These are phyloP conservation scores for Lampris megalopsis DNA, from an alignment of 2,113 vertebrate genomes.

Conservation along the genomic window DNA sequence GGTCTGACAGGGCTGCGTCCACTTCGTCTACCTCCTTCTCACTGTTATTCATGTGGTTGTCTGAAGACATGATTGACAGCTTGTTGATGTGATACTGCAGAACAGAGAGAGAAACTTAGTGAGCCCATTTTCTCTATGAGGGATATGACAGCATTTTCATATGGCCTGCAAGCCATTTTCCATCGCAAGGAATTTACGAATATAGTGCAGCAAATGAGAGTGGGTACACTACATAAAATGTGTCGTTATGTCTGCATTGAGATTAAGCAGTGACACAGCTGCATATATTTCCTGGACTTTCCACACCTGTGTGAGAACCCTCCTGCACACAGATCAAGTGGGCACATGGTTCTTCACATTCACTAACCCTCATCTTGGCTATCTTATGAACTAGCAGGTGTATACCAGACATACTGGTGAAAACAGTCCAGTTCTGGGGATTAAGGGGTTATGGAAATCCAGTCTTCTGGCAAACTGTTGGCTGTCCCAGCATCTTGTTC, in stretches of 20 bases:
- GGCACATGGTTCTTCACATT: no score
- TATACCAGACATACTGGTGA: background rate
- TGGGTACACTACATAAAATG: no score
- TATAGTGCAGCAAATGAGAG: no score
- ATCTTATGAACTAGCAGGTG: background rate
- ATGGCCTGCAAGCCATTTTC: no score
- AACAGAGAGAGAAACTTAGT: conserved; percentile 6
- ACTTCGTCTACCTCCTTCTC: conserved; percentile 99
- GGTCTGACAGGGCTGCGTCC: conserved; percentile 94
- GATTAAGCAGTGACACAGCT: no score
- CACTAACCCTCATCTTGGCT: background rate
- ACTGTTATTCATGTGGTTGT: conserved; percentile 98
- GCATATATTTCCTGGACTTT: no score
- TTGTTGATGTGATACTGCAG: conserved; percentile 99
- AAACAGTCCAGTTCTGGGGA: background rate
- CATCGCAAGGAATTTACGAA: no score
- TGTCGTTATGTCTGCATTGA: no score
- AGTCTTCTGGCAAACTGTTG: background rate
- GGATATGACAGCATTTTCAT: no score
- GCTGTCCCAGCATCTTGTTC: conserved; percentile 2
- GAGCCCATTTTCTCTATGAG: background rate
- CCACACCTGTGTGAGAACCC: no score
- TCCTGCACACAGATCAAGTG: no score
- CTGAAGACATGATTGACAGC: conserved; percentile 97
- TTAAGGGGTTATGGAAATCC: background rate